Evolutionary conservation across 2,888 invertebrate genomes (phyloP), one percentile per base, ranked within the genome.

Genomic region (Andrena trimmerana): DNA sequence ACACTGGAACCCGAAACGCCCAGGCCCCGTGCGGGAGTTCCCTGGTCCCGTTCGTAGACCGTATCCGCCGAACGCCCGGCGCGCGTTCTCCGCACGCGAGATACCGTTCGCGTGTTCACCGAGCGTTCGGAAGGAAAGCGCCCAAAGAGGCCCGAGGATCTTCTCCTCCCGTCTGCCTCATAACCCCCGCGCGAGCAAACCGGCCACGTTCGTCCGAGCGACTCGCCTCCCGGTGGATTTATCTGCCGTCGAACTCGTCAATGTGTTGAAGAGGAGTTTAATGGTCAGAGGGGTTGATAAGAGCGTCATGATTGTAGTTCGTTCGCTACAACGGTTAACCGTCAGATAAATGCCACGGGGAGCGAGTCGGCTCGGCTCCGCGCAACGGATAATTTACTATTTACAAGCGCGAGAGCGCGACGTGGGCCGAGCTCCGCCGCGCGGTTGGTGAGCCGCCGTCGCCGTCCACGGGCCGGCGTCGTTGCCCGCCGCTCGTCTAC

Each of bases 371-470:
- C n/a, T 72, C 62, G 80, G 68, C 54, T 62, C 67, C 62, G 42
- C 59, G 57, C n/a, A 78, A 57, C 83, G 81, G 86, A 90, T 88
- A 90, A 89, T 88, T 90, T 90, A 90, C 83, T 90, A 90, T 90
- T 88, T 90, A 90, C 90, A 89, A 85, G 42, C 65, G 72, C 70
- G 71, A 74, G 63, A 72, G 78, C 36, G 27, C 20, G 54, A 24
- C 57, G 57, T 1, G 57, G 57, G 24, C 10, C 10, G 20, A 71
- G 20, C 24, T 0, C 50, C 8, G 33, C 24, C 24, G 24, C 24
- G 10, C 57, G 54, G 8, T 13, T 27, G 1, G 8, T 1, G 27
- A 1, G 27, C 8, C 1, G 24, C 27, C 24, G 0, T 24, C n/a
- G 24, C 20, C 20, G 36, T 57, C 24, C 24, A 1, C 54, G 20